These are phyloP conservation scores for Parnassius glacialis DNA, from an alignment of 2,888 invertebrate species.

Conservation along the genomic window DNA sequence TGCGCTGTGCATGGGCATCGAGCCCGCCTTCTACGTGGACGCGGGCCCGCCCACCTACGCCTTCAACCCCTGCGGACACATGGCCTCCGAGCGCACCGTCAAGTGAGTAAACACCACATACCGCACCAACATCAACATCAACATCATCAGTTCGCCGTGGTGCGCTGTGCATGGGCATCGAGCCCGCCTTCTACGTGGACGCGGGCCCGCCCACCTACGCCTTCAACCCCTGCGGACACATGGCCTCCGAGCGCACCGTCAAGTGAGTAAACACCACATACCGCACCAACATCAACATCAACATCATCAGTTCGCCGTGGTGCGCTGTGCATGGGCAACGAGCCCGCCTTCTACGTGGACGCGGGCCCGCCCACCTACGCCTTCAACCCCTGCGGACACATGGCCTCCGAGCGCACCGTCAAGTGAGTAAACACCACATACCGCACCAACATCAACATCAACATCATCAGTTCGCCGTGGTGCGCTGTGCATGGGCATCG, in stretches of 20 bases:
- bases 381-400: conserved; percentile 99
- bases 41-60: conserved; percentile 95
- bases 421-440: conserved; percentile 84
- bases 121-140: too few species aligned
- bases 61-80: conserved; percentile 99
- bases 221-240: conserved; percentile 99
- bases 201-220: conserved; percentile 95
- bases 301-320: conserved; percentile 84
- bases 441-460: too few species aligned
- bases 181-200: conserved; percentile 98
- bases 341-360: conserved; percentile 98
- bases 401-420: conserved; percentile 98
- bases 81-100: conserved; percentile 98
- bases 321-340: conserved; percentile 98
- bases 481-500: conserved; percentile 98
- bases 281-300: too few species aligned
- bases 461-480: conserved; percentile 84
- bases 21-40: conserved; percentile 98
- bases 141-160: conserved; percentile 84
- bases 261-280: conserved; percentile 84
- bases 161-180: conserved; percentile 98
- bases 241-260: conserved; percentile 98
- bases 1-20: conserved; percentile 98
- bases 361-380: conserved; percentile 95
- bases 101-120: conserved; percentile 84